Base-by-base conservation (phyloP, 1,140 invertebrate genomes). In the Zaprionus inermis region DNA sequence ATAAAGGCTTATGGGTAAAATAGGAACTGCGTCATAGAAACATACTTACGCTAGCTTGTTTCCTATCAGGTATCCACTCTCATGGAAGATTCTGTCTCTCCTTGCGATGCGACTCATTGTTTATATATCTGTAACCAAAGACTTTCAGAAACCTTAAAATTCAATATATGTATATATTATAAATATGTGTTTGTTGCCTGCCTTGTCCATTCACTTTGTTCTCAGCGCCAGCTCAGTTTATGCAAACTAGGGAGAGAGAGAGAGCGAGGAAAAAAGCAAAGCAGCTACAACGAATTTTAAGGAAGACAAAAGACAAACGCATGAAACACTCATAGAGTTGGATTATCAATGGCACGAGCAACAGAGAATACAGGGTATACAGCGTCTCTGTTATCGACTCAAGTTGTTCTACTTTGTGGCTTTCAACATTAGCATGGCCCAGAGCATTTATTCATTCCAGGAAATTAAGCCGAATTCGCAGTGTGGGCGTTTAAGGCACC, bases 401-500 rank as follows among this genome's bases (percentile, higher is more conserved):
- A 20, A 12, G 18, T 49, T 20, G 4, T 49, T 20, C 44, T 10
- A 11, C 44, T 49, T 49, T 22, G 11, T 22, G 7, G 22, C 3
- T 34, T 79, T 64, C 55, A 67, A 65, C 64, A 84, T 84, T 80
- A 82, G 61, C 83, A 86, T 82, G 66, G 79, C 82, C 82, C 76
- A 41, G 24, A 86, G 82, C 83, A 55, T 66, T 67, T 52, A 64
- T 67, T 69, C 63, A 55, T 84, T 89, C 84, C 84, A 71, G 72
- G 84, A 88, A 83, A 80, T 78, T 71, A 64, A 76, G 46, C 54
- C 34, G 44, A 30, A 30, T 65, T 24, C 70, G 71, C 38, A 81
- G 84, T 88, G 84, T 89, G 84, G 84, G 84, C 84, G 84, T 89
- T 84, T 68, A 78, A 59, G 22, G 65, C 64, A 44, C 20, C 54